These are phyloP conservation scores for Bettongia penicillata DNA, from an alignment of 2,113 vertebrate genomes.

Conservation along the genomic window DNA sequence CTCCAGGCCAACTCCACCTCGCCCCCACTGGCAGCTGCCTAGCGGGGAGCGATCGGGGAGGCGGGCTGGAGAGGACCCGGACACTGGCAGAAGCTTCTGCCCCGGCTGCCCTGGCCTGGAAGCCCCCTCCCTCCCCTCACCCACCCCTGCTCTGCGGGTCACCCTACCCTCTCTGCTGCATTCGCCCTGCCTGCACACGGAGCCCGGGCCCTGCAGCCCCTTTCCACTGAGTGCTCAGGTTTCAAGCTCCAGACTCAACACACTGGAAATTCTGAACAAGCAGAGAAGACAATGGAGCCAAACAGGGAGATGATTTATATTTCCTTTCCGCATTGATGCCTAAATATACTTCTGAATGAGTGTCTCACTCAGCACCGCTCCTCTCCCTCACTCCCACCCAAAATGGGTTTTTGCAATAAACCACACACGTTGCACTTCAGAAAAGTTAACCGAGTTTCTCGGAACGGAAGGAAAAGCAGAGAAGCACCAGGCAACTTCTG, in stretches of 20 bases:
- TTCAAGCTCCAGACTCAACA: background rate
- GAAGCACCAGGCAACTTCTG: background rate
- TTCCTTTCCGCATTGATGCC: background rate
- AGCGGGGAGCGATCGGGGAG: background rate
- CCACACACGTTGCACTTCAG: background rate
- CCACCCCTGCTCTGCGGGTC: background rate
- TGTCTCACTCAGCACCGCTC: background rate
- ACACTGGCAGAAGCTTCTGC: background rate
- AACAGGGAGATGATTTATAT: conserved; percentile 7
- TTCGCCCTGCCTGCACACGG: background rate
- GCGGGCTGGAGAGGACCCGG: background rate
- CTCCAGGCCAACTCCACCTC: background rate
- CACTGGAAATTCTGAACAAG: conserved; percentile 22
- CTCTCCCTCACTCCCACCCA: background rate
- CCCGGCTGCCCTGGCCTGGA: background rate
- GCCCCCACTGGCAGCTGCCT: background rate
- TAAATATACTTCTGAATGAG: background rate
- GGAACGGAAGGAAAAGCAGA: background rate
- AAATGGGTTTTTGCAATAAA: background rate
- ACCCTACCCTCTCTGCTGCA: background rate
- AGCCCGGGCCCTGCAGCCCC: background rate
- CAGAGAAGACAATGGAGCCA: conserved; percentile 40
- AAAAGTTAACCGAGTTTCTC: background rate
- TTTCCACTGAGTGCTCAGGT: background rate
- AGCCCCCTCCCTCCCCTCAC: background rate